These are phyloP conservation scores for Psammodynastes pulverulentus DNA, from an alignment of 2,113 vertebrate species.

Conservation along the genomic window DNA sequence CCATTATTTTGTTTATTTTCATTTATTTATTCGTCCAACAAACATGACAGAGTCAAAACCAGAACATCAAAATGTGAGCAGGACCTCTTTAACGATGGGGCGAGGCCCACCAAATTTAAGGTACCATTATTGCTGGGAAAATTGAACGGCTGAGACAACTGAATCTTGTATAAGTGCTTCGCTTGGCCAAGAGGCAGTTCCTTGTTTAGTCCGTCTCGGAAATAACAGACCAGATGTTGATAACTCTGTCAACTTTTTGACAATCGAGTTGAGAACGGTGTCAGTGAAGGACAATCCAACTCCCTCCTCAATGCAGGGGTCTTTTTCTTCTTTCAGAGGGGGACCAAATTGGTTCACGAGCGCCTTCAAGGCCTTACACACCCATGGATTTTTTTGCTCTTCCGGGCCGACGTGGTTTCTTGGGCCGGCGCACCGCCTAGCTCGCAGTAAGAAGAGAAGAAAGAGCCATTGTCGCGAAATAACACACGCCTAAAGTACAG, in stretches of 20 bases:
- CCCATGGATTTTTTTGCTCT: background rate
- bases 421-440: background rate
- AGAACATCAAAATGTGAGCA: background rate
- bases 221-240: background rate
- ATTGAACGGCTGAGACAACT: background rate
- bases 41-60: background rate
- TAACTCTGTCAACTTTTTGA: background rate
- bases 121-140: background rate
- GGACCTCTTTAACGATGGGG: no score
- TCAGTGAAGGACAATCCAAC: background rate
- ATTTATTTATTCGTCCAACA: no score
- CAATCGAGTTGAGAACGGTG: background rate
- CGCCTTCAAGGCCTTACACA: background rate
- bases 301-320: background rate
- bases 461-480: slow-evolving; percentile 27
- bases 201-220: no score
- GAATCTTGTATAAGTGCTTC: no score
- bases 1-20: no score
- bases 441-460: background rate
- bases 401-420: background rate
- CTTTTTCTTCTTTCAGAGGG: background rate
- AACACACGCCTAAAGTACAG: slow-evolving; percentile 28
- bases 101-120: background rate
- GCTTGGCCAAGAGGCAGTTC: no score
- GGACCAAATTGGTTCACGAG: background rate